Base-by-base conservation (phyloP, 2,888 invertebrate genomes). In the Antheraea assamensis region DNA sequence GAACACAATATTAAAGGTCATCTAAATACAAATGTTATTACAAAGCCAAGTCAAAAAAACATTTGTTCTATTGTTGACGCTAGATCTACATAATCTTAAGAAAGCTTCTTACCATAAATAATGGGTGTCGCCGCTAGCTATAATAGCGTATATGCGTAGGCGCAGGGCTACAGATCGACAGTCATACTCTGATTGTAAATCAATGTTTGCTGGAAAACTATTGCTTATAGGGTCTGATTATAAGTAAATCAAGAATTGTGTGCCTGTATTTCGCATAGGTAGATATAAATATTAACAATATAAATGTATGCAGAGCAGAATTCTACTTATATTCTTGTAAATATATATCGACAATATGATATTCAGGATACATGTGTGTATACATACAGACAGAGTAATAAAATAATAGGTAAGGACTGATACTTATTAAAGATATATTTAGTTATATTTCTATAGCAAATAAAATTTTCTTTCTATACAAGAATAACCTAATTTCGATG, bases 61-160 rank as follows among this genome's bases (percentile, higher is more conserved):
- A 87, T 87, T 86, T 82, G 80, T 79, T 83, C 86, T 87, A 91
- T 92, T 93, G 93, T 93, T 93, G 93, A 91, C 92, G 91, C 90
- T 85, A 85, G 85, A 92, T 88, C 92, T 89, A 88, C 90, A 90
- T 94, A 94, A 94, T 93, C 94, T 93, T 87, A 85, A 83, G 85
- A 90, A 93, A 94, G 92, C 94, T 93, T 88, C 94, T 94, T 94
- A 94, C 92, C 92, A 94, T 94, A 94, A 94, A 94, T 94, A 94
- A 94, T 92, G 87, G 92, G 89, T 92, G 93, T 94, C 90, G 90
- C 89, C 85, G 88, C 89, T 89, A 90, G 92, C 90, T 90, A 90
- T 92, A 90, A 93, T 90, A 89, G 89, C 86, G 83, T 81, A 78
- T 79, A 81, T 86, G 93, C 92, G 93, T 93, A 88, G 93, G 94